Percentiles rank a stretch among this genome's conserved stretches.
phyloP scores from a whole-genome alignment of 2,888 invertebrate species.

The Parelbella ahira region DNA sequence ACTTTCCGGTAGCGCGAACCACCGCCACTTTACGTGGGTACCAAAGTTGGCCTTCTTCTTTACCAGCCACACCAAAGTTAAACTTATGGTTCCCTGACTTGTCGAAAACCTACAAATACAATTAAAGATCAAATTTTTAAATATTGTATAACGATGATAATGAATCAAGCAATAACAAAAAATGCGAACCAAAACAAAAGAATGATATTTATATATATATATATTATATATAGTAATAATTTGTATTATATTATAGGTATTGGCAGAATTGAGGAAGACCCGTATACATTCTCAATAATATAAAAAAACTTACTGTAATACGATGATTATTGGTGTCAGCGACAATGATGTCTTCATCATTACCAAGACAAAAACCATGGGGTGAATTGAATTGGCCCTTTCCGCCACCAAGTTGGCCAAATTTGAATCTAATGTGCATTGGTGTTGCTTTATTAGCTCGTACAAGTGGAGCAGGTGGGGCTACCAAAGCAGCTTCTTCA shows the following conservation, averaged over 20 bases:
- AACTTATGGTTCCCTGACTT: slow-evolving; percentile 96
- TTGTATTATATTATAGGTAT: no score
- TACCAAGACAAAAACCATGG: slow-evolving; percentile 97
- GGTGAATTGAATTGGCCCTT: slow-evolving; percentile 98
- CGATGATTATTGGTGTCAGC: slow-evolving; percentile 98
- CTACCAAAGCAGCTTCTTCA: slow-evolving; percentile 67
- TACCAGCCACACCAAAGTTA: slow-evolving; percentile 96
- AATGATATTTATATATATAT: no score
- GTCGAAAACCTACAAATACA: slow-evolving; percentile 90
- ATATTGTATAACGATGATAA: no score
- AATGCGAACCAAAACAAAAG: no score
- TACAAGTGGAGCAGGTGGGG: slow-evolving; percentile 75
- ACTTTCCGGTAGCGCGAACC: slow-evolving; percentile 91
- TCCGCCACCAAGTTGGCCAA: slow-evolving; percentile 95
- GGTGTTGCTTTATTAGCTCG: slow-evolving; percentile 88
- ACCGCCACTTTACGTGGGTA: slow-evolving; percentile 98
- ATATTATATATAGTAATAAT: no score
- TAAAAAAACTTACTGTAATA: slow-evolving; percentile 84
- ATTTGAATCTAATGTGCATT: slow-evolving; percentile 95
- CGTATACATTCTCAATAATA: no score
- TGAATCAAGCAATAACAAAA: no score
- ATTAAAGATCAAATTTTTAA: no score
- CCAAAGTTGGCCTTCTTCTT: slow-evolving; percentile 98
- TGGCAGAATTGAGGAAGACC: no score
- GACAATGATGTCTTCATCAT: slow-evolving; percentile 97